phyloP scores from a whole-genome alignment of 2,113 vertebrate genomes.

The Cavia porcellus region DNA sequence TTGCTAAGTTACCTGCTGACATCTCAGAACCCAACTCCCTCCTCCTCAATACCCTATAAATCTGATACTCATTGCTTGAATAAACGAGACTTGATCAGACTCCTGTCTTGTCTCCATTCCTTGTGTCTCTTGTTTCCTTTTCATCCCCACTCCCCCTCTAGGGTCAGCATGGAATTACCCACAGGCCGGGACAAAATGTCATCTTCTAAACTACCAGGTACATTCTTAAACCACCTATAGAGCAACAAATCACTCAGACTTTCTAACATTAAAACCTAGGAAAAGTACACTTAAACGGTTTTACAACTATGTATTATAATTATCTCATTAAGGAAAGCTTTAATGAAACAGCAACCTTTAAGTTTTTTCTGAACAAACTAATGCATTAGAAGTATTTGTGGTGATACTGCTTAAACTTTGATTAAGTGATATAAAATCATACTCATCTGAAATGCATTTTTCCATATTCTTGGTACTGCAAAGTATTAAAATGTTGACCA shows the following conservation, averaged over 20 bases:
- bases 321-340: background rate
- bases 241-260: background rate
- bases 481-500: background rate
- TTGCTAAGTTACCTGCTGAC: too few relatives aligned
- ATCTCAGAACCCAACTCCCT: too few relatives aligned
- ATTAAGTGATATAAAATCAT: background rate
- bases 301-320: background rate
- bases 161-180: too few relatives aligned
- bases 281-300: background rate
- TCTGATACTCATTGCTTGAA: too few relatives aligned
- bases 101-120: too few relatives aligned
- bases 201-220: constrained; percentile 25
- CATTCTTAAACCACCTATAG: background rate
- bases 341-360: background rate
- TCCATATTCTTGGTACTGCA: background rate
- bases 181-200: constrained; percentile 28
- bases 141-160: too few relatives aligned
- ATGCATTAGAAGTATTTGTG: background rate
- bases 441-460: background rate
- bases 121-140: too few relatives aligned
- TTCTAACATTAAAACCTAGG: background rate
- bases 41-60: too few relatives aligned
- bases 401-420: background rate
- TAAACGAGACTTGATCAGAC: too few relatives aligned
- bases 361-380: background rate